These are phyloP conservation scores for Cichladusa arquata DNA, from an alignment of 2,113 vertebrate species.

Conservation along the genomic window DNA sequence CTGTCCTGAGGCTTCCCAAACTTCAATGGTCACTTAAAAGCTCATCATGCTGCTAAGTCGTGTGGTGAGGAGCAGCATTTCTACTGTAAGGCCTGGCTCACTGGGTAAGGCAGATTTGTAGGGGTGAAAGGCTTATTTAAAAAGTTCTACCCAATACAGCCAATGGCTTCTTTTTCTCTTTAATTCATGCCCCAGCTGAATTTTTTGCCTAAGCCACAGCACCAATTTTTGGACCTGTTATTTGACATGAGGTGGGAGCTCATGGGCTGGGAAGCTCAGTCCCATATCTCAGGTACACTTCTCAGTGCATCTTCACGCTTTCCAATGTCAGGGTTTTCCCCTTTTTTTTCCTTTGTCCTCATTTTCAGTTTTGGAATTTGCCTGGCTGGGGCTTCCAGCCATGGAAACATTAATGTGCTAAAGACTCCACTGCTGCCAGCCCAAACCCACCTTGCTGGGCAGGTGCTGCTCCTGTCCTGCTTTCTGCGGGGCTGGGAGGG, in stretches of 20 bases:
- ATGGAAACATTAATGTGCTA: neutral
- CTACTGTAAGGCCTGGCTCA: neutral
- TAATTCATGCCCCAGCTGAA: neutral
- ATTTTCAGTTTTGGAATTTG: neutral
- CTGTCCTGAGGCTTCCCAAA: neutral
- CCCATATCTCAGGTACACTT: neutral
- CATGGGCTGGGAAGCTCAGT: neutral
- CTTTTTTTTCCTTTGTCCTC: neutral
- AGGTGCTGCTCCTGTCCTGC: neutral
- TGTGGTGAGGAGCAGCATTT: neutral
- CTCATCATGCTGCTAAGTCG: neutral
- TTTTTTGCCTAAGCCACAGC: neutral
- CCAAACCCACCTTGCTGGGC: neutral
- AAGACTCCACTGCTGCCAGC: neutral
- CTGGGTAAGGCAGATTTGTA: neutral
- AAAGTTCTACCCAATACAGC: neutral
- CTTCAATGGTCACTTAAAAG: neutral
- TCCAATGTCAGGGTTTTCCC: neutral
- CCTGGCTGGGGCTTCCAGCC: neutral
- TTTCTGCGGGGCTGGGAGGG: neutral
- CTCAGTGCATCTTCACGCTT: fast-evolving
- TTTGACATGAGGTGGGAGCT: neutral
- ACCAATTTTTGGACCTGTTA: neutral
- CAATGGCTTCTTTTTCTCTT: neutral
- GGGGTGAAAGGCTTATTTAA: neutral